Base-by-base conservation (phyloP, 2,113 vertebrate genomes). In the Lepisosteus oculatus region DNA sequence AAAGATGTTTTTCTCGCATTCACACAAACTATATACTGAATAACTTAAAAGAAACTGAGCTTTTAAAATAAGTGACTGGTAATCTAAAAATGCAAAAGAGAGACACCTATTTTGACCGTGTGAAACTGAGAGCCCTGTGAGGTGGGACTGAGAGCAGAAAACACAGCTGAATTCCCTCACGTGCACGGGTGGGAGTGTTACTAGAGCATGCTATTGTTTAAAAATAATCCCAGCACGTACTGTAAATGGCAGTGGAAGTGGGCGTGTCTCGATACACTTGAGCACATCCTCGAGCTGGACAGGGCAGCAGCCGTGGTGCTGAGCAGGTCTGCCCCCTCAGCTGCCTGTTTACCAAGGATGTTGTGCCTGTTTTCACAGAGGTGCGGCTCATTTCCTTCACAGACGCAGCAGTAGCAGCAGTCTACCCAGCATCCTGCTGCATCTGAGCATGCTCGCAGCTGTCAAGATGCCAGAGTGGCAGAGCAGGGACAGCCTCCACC, bases 331-430 rank as follows among this genome's bases (percentile, higher is more conserved):
- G 75, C 43, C 71, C 79, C 82, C 81, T 79, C 74, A 79, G 8
- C 67, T 67, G 83, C 80, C 77, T 88, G 81, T 89, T 88, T 87
- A 85, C 84, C 73, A 82, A 83, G 80, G 81, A 80, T 84, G 84
- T 85, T 86, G 84, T 85, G 80, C 77, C 85, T 82, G 78, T 78
- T 81, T 87, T 85, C 84, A 79, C 79, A 74, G 78, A 85, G 85
- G 85, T 87, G 87, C 85, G 85, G 89, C 76, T 84, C 86, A 65
- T 81, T 90, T 90, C 85, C 87, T 86, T 73, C 72, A 85, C 78
- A 85, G 83, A 87, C 83, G 80, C 78, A 79, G 61, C 45, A 55
- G 43, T 80, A 78, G 79, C 81, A 68, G 82, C 84, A 79, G 86
- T 87, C 86, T 87, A 77, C 76, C 76, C 76, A 57, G 77, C 80